These are phyloP conservation scores for Spheniscus mendiculus DNA, from an alignment of 2,113 vertebrate species.

Conservation along the genomic window DNA sequence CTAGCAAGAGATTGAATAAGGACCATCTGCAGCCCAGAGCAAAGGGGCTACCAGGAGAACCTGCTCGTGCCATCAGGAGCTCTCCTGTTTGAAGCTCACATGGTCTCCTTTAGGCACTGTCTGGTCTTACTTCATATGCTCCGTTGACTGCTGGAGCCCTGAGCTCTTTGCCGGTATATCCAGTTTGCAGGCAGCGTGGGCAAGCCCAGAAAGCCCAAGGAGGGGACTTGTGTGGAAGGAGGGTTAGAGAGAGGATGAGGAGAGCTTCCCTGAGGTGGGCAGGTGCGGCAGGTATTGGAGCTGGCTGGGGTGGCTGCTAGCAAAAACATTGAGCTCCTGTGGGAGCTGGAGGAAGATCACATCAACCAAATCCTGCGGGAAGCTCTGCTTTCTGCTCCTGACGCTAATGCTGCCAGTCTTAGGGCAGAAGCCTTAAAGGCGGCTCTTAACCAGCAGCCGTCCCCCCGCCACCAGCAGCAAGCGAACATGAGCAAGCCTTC, in stretches of 20 bases:
- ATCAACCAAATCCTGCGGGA: accelerated
- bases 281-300: neutral
- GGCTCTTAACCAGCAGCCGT: neutral
- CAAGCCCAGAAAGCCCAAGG: neutral
- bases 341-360: neutral
- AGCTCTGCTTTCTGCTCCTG: neutral
- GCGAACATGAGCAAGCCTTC: accelerated
- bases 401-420: neutral
- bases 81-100: neutral
- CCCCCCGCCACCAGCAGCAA: neutral
- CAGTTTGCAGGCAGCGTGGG: neutral
- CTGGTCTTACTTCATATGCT: neutral
- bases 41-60: slow-evolving; percentile 28
- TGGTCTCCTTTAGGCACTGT: neutral
- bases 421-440: neutral
- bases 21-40: slow-evolving; percentile 49
- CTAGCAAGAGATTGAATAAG: slow-evolving; percentile 48
- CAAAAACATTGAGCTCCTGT: neutral
- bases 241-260: neutral
- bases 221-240: neutral
- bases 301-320: neutral
- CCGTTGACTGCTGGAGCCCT: neutral
- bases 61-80: neutral
- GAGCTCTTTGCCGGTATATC: neutral
- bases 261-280: neutral